These are phyloP conservation scores for Drosophila azteca DNA, from an alignment of 1,140 invertebrate genomes.

Conservation along the genomic window DNA sequence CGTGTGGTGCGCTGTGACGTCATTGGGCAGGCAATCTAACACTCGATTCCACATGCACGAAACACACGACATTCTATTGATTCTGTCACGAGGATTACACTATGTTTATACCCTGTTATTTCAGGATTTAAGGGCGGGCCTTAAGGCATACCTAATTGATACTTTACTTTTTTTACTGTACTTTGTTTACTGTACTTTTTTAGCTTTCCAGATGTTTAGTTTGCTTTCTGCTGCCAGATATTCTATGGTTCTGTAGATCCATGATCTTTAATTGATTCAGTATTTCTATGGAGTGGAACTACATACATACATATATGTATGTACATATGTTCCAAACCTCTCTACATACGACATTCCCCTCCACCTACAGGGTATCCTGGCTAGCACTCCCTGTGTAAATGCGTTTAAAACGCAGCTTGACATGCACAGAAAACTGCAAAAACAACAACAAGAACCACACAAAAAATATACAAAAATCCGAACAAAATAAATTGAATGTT, in stretches of 20 bases:
- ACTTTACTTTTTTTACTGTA: too few species aligned
- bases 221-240: too few species aligned
- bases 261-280: too few species aligned
- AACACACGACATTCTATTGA: neutral
- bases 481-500: conserved; percentile 43
- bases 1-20: conserved; percentile 32
- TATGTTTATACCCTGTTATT: neutral
- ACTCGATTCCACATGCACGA: too few species aligned
- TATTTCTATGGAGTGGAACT: too few species aligned
- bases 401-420: conserved; percentile 13
- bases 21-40: conserved; percentile 9
- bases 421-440: conserved; percentile 9
- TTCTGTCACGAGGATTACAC: neutral
- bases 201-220: too few species aligned
- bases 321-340: too few species aligned
- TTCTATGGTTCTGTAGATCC: too few species aligned
- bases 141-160: too few species aligned
- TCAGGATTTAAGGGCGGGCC: neutral
- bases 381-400: conserved; percentile 6
- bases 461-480: conserved; percentile 13
- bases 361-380: conserved; percentile 2
- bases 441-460: neutral
- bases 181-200: too few species aligned
- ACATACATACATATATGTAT: too few species aligned
- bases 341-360: too few species aligned